phyloP scores from a whole-genome alignment of 2,797 vertebrate species.

The Micrastur ruficollis region DNA sequence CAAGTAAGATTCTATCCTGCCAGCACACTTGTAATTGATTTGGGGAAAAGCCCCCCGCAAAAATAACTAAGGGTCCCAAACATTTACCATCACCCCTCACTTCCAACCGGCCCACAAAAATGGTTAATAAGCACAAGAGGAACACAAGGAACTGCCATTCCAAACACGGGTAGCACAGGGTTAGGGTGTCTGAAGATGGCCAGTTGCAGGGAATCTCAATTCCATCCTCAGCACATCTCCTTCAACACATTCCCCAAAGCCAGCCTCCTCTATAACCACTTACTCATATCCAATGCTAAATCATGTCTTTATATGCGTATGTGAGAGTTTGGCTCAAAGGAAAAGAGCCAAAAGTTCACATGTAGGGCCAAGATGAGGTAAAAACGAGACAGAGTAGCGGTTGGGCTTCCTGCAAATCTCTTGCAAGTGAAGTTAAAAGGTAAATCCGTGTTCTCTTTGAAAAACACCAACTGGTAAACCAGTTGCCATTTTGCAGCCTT shows the following conservation, averaged over 20 bases:
- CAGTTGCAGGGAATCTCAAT: background rate
- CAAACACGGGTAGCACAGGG: rapidly evolving
- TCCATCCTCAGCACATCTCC: background rate
- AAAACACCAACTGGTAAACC: background rate
- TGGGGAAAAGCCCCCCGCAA: background rate
- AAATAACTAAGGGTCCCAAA: background rate
- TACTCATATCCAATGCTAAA: background rate
- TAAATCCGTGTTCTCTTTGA: background rate
- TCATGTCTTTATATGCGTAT: rapidly evolving
- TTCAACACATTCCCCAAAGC: background rate
- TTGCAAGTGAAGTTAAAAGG: background rate
- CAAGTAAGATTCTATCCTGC: background rate
- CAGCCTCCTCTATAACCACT: background rate
- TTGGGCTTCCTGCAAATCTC: background rate
- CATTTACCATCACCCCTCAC: background rate
- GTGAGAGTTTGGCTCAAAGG: background rate
- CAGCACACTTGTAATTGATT: background rate
- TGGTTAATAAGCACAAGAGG: background rate
- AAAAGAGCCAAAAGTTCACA: background rate
- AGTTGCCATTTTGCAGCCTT: background rate
- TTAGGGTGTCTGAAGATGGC: background rate
- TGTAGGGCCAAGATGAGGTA: background rate
- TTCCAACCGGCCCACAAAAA: background rate
- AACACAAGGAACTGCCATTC: background rate
- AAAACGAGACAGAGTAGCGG: rapidly evolving